Conservation (phyloP, 2,888 invertebrate species). For the Parascotia fuliginaria region DNA sequence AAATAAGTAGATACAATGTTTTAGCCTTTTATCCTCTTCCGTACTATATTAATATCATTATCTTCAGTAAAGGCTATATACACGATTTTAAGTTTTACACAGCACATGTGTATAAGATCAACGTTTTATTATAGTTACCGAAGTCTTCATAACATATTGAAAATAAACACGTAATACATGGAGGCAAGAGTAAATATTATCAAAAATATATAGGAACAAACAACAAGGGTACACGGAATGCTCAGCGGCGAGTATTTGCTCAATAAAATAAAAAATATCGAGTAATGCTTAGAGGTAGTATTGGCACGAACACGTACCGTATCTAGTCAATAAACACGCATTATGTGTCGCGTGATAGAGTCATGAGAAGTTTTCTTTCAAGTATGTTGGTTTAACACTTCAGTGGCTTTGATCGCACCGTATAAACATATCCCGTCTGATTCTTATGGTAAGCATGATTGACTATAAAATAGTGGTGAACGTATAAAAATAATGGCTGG, state of each 20-base stretch:
- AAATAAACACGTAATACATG: conserved; percentile 13
- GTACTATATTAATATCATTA: neutral
- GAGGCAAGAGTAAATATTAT: conserved; percentile 8
- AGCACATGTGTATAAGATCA: conserved; percentile 5
- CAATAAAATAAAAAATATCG: conserved; percentile 11
- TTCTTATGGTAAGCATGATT: conserved; percentile 22
- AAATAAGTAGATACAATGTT: neutral
- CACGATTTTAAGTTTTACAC: neutral
- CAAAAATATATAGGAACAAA: conserved; percentile 11
- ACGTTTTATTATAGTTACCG: conserved; percentile 3
- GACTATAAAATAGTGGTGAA: conserved; percentile 20
- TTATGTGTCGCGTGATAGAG: conserved; percentile 13
- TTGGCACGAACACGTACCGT: conserved; percentile 1
- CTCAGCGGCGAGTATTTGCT: conserved; percentile 4
- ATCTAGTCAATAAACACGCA: conserved; percentile 20
- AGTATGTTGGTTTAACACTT: conserved; percentile 38
- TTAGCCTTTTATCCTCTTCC: neutral
- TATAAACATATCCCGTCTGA: conserved; percentile 23
- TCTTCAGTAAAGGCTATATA: neutral
- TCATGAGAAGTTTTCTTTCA: conserved; percentile 31
- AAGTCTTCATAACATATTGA: conserved; percentile 7
- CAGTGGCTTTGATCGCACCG: conserved; percentile 19
- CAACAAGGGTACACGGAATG: conserved; percentile 1
- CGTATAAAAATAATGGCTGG: conserved; percentile 11
- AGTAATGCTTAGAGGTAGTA: neutral